These are phyloP conservation scores for Anser cygnoides DNA, from an alignment of 2,113 vertebrate genomes.

Conservation along the genomic window DNA sequence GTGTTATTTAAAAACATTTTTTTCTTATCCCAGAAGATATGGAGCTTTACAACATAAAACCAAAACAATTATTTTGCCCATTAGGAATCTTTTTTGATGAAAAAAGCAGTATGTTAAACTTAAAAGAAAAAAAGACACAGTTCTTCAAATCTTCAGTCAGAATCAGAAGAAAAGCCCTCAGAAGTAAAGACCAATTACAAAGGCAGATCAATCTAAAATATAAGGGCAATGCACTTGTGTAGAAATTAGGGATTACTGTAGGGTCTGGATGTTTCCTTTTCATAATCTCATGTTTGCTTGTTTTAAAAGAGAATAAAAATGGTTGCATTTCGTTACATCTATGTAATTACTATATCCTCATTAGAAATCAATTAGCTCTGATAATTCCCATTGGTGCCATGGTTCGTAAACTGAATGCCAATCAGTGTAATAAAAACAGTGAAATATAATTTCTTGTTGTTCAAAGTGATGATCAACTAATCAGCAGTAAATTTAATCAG, in stretches of 20 bases:
- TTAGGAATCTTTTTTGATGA: neutral
- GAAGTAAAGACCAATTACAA: neutral
- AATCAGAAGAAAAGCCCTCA: neutral
- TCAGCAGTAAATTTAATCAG: constrained; percentile 76
- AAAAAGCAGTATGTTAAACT: neutral
- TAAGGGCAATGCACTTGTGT: neutral
- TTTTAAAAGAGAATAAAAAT: constrained; percentile 51
- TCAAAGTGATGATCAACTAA: constrained; percentile 73
- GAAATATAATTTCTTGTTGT: constrained; percentile 76
- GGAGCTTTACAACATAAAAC: neutral
- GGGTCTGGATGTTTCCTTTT: neutral
- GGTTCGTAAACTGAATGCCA: constrained; percentile 59
- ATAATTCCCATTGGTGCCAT: constrained; percentile 63
- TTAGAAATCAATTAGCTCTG: constrained; percentile 73
- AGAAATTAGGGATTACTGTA: constrained; percentile 13
- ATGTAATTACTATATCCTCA: constrained; percentile 69
- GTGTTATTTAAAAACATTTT: neutral
- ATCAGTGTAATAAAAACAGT: constrained; percentile 66
- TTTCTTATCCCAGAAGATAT: neutral
- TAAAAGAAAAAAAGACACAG: neutral
- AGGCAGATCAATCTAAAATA: neutral
- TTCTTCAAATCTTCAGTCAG: constrained; percentile 16
- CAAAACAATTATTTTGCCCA: constrained; percentile 24
- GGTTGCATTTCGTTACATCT: constrained; percentile 55
- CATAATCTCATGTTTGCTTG: neutral